A percentile compares a stretch with the other conserved stretches of the same genome.
phyloP scores from a whole-genome alignment of 2,888 invertebrate genomes.

The Fragum sueziense region DNA sequence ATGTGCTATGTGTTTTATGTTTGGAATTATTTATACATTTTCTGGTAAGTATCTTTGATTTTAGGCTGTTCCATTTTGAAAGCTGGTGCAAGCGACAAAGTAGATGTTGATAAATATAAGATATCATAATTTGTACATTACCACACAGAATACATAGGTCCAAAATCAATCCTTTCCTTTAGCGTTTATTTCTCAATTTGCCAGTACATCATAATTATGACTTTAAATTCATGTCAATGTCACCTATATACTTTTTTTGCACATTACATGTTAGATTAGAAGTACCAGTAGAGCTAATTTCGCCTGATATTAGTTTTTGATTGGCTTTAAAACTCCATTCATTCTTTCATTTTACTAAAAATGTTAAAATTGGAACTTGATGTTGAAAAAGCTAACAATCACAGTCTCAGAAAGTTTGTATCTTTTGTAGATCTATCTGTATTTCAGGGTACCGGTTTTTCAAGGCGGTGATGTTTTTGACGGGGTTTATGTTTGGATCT shows the following conservation, averaged over 20 bases:
- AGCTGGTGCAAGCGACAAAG: not conserved
- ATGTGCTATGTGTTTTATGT: slow-evolving; percentile 89
- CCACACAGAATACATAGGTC: not conserved
- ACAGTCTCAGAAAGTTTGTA: not conserved
- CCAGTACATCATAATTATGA: too few species aligned
- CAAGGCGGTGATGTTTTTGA: slow-evolving; percentile 93
- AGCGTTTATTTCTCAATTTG: too few species aligned
- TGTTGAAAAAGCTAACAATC: not conserved
- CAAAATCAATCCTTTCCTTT: too few species aligned
- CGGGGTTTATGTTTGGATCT: slow-evolving; percentile 93
- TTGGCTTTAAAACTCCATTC: too few species aligned
- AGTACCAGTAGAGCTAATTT: too few species aligned
- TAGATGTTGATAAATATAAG: not conserved
- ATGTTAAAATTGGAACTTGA: not conserved
- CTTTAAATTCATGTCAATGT: too few species aligned
- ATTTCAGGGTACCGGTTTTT: slow-evolving; percentile 92
- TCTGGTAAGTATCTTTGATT: slow-evolving; percentile 92
- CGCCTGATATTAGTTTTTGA: too few species aligned
- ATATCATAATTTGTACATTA: not conserved
- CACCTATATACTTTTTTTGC: too few species aligned
- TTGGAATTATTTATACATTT: slow-evolving; percentile 92
- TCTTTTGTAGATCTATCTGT: slow-evolving; percentile 16
- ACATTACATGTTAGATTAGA: too few species aligned
- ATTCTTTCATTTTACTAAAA: too few species aligned
- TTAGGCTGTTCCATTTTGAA: too few species aligned